A percentile compares a stretch with the other conserved stretches of the same genome.
Evolutionary conservation across 2,113 vertebrate species (phyloP).

Genomic region (Pseudorhombus dupliciocellatus): DNA sequence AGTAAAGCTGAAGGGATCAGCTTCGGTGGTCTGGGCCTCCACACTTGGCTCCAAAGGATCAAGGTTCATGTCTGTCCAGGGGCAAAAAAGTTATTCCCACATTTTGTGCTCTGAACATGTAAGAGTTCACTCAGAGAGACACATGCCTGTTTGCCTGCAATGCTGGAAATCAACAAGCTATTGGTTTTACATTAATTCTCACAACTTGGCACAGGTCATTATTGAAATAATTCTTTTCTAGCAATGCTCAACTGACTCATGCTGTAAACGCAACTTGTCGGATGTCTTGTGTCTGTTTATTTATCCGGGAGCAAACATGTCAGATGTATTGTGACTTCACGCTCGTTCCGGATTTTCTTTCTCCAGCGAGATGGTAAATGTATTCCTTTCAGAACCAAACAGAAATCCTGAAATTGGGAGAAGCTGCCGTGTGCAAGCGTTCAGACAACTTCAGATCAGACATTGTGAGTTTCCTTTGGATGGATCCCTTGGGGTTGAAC

Average conservation of each 20-base stretch:
- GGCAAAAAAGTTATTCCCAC: conserved; percentile 62
- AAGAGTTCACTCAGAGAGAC: conserved; percentile 31
- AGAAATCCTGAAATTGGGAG: background rate
- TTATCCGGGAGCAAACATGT: background rate
- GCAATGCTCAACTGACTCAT: background rate
- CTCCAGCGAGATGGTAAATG: background rate
- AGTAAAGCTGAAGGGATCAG: conserved; percentile 52
- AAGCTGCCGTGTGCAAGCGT: background rate
- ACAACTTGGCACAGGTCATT: background rate
- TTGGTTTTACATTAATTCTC: too few species aligned
- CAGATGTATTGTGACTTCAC: background rate
- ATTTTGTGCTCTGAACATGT: conserved; percentile 45
- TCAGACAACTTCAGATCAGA: conserved; percentile 1
- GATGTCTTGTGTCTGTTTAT: background rate
- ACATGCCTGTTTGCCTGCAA: background rate
- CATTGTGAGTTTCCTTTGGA: conserved; percentile 7
- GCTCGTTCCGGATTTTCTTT: background rate
- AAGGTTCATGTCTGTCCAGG: conserved; percentile 55
- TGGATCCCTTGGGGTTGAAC: conserved; percentile 20
- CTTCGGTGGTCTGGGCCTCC: conserved; percentile 54
- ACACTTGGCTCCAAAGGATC: conserved; percentile 62
- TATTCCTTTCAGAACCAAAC: background rate
- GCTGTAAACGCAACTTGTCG: background rate
- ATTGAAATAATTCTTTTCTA: background rate
- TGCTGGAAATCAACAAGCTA: too few species aligned